Conservation (phyloP, 2,113 vertebrate species). For the Corythaeola cristata region DNA sequence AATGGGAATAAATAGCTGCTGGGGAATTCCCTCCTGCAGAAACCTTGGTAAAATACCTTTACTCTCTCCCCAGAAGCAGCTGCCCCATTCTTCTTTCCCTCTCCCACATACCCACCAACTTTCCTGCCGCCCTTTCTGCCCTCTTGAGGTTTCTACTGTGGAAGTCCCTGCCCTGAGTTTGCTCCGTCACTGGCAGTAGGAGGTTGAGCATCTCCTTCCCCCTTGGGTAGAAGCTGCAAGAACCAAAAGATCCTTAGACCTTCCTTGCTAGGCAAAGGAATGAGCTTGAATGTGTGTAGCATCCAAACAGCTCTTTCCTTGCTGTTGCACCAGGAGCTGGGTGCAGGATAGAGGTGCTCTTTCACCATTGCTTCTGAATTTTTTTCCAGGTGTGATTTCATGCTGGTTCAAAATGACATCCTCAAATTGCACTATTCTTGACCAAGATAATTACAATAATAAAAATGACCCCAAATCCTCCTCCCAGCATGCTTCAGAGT, state of each 20-base stretch:
- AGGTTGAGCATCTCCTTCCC: not conserved
- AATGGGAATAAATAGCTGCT: not conserved
- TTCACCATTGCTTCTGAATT: not conserved
- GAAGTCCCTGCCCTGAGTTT: not conserved
- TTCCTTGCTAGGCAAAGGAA: not conserved
- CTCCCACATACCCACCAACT: not conserved
- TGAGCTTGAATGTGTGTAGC: not conserved
- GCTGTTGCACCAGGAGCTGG: not conserved
- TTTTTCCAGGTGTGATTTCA: not conserved
- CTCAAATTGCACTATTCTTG: not conserved
- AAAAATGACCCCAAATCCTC: not conserved
- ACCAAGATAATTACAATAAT: not conserved
- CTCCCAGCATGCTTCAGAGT: not conserved
- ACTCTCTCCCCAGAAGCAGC: not conserved
- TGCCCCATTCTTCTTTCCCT: not conserved
- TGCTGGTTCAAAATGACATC: not conserved
- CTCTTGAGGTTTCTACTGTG: not conserved
- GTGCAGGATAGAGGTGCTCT: not conserved
- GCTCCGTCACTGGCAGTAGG: rapidly evolving
- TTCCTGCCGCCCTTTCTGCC: not conserved
- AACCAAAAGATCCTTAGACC: not conserved
- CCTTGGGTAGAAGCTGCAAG: not conserved
- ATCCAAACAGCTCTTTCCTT: not conserved
- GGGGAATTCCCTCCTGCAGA: not conserved
- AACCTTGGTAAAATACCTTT: not conserved